Base-by-base conservation (phyloP, 2,888 invertebrate species). In the Tethea ocularis region DNA sequence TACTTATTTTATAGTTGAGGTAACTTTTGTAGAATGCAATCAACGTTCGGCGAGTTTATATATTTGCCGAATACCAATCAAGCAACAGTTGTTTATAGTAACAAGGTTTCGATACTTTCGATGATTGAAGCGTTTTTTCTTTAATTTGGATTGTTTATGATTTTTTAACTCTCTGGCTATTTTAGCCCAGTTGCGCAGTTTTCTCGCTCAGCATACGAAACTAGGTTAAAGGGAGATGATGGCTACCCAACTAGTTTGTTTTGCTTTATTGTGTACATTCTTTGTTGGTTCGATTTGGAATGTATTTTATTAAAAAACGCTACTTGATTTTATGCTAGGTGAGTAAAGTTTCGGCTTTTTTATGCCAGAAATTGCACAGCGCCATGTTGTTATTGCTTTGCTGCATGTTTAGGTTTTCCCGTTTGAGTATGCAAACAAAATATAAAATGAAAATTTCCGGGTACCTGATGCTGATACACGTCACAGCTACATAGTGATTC, bases 161-260 rank as follows among this genome's bases (percentile, higher is more conserved):
- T 20, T 46, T 41, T 76, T 75, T 74, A 77, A 79, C 70, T 80
- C 68, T 74, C 72, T 65, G 10, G 72, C 74, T 73, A 78, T 78
- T 85, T 82, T 79, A 80, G 76, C 75, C 68, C 73, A 74, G 78
- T 80, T 84, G 76, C 72, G 71, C 72, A 20, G 20, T 82, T 80
- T 77, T 78, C 72, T 74, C 74, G 70, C 69, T 73, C 66, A 72
- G 71, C 66, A 68, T 68, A 64, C 73, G 73, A 69, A 88, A 87
- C 84, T 88, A 77, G 86, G 85, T 85, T 87, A 84, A 79, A 80
- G 77, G 74, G 80, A 82, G 81, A 87, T 87, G 88, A 84, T 82
- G 80, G 75, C 74, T 74, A 77, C 74, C 76, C 77, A 79, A 80
- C 77, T 78, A 75, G 82, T 71, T 78, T 78, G 78, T 84, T 83